Conservation (phyloP, 92 coral and sea anemone species). For the Desmophyllum pertusum region DNA sequence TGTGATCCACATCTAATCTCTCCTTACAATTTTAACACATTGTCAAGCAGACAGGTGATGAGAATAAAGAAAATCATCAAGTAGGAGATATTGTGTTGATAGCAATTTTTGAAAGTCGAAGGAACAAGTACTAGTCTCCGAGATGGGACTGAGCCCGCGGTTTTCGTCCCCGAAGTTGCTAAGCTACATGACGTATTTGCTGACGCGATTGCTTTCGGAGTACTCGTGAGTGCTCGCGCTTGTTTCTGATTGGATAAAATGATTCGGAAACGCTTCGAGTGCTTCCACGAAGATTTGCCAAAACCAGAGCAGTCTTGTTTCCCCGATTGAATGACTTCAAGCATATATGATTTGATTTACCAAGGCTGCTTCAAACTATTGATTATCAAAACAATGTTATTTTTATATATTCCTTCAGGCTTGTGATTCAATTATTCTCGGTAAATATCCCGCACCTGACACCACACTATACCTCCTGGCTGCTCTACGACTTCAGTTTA, state of each 20-base stretch:
- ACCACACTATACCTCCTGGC: conserved; percentile 90
- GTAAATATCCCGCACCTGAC: conserved; percentile 95
- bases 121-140: too few species aligned
- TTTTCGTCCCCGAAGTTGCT: too few species aligned
- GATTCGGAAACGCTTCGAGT: too few species aligned
- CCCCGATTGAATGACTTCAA: background rate
- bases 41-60: background rate
- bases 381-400: background rate
- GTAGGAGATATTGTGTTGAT: background rate
- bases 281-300: too few species aligned
- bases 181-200: too few species aligned
- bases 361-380: background rate
- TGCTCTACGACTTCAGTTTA: conserved; percentile 90
- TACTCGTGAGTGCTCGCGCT: too few species aligned
- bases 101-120: too few species aligned
- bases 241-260: too few species aligned
- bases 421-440: conserved; percentile 88
- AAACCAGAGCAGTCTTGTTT: too few species aligned
- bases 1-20: background rate
- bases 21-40: background rate
- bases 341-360: background rate
- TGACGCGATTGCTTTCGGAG: too few species aligned
- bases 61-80: background rate
- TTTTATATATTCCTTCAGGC: conserved; percentile 59
- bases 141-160: too few species aligned